Percentiles rank a stretch among this genome's conserved stretches.
Evolutionary conservation across 2,888 invertebrate genomes (phyloP).

Genomic region (Sepiola atlantica): DNA sequence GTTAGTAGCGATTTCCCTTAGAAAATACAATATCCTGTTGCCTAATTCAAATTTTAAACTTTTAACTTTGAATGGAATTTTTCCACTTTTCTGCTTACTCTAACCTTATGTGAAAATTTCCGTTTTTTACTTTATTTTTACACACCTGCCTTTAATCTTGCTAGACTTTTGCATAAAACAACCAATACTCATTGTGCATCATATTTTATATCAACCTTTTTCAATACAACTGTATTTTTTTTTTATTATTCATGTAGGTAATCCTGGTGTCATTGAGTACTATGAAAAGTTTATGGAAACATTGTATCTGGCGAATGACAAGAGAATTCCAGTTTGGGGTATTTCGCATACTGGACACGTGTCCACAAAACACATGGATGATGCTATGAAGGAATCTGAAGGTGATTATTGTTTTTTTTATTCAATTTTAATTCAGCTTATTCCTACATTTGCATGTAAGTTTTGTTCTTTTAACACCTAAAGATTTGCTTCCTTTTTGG

Average conservation of each 20-base stretch:
- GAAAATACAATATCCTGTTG: too few relatives aligned
- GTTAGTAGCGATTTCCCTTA: too few relatives aligned
- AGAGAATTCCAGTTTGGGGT: conserved; percentile 84
- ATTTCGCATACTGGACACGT: conserved; percentile 90
- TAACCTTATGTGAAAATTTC: too few relatives aligned
- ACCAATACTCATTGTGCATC: not conserved
- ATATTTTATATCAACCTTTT: not conserved
- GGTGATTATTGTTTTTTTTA: not conserved
- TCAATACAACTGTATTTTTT: conserved; percentile 38
- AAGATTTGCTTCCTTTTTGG: too few relatives aligned
- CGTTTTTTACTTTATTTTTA: too few relatives aligned
- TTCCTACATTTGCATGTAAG: too few relatives aligned
- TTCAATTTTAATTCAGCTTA: not conserved
- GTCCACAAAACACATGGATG: conserved; percentile 51
- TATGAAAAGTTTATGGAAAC: conserved; percentile 84
- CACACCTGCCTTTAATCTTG: too few relatives aligned
- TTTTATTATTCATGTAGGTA: conserved; percentile 77
- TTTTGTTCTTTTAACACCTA: too few relatives aligned
- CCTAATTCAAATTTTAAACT: too few relatives aligned
- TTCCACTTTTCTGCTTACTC: not conserved
- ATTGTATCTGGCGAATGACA: conserved; percentile 79
- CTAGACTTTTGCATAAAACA: too few relatives aligned
- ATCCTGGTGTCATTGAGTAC: conserved; percentile 89
- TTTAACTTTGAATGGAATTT: not conserved
- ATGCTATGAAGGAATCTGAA: not conserved